Percentiles rank a stretch among this genome's conserved stretches.
phyloP scores from a whole-genome alignment of 2,797 vertebrate species.

The Distichodus sexfasciatus region DNA sequence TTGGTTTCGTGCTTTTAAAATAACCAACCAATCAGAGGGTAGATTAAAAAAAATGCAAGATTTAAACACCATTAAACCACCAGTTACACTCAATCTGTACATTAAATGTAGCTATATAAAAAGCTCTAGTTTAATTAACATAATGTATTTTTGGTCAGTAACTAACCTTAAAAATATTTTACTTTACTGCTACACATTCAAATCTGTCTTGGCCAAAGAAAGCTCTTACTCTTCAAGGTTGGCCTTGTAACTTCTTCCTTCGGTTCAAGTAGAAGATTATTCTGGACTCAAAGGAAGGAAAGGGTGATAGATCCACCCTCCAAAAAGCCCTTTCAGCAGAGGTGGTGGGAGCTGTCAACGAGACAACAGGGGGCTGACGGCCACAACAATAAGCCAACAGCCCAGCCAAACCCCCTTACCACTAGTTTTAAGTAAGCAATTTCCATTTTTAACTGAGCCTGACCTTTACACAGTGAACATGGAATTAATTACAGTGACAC shows the following conservation, averaged over 20 bases:
- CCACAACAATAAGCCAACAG: constrained; percentile 50
- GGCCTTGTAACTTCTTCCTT: not conserved
- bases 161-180: too few species aligned
- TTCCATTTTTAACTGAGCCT: constrained; percentile 57
- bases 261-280: constrained; percentile 31
- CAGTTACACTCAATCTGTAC: too few species aligned
- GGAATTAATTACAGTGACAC: constrained; percentile 50
- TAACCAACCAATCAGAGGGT: too few species aligned
- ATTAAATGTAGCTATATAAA: too few species aligned
- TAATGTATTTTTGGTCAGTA: too few species aligned
- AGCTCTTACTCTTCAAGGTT: not conserved
- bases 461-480: constrained; percentile 53
- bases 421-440: constrained; percentile 29
- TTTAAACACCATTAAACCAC: too few species aligned
- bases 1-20: too few species aligned
- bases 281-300: constrained; percentile 54
- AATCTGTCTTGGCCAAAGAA: not conserved
- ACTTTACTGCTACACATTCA: too few species aligned
- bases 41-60: too few species aligned
- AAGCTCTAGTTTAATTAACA: too few species aligned
- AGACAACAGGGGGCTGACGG: constrained; percentile 29
- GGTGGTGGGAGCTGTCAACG: constrained; percentile 24
- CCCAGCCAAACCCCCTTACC: constrained; percentile 21
- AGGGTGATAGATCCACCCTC: constrained; percentile 20
- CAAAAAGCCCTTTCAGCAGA: constrained; percentile 19